phyloP scores from a whole-genome alignment of 2,888 invertebrate species.

The Chouioia cunea region DNA sequence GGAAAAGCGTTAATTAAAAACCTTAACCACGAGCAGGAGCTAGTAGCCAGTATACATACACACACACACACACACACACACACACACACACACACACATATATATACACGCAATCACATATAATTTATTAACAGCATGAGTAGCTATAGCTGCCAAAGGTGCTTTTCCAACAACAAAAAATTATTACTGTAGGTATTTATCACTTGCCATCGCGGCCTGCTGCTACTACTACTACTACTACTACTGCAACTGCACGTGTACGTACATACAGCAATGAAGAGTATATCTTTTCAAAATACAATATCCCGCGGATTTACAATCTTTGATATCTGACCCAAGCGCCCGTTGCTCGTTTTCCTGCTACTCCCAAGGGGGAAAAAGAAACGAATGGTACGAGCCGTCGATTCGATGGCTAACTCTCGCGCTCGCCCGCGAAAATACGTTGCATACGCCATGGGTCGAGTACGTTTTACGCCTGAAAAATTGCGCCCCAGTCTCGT shows the following conservation, averaged over 20 bases:
- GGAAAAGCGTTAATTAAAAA: slow-evolving; percentile 27
- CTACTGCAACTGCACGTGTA: too few species aligned
- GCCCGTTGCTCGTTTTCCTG: not conserved
- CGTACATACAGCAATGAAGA: slow-evolving; percentile 6
- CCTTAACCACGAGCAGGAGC: slow-evolving; percentile 12
- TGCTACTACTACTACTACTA: not conserved
- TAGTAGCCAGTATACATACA: too few species aligned
- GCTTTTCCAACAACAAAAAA: slow-evolving; percentile 27
- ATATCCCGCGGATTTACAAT: slow-evolving; percentile 38
- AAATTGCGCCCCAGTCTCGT: too few species aligned
- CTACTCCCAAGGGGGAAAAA: slow-evolving; percentile 20
- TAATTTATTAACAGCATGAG: slow-evolving; percentile 35
- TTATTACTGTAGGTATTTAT: slow-evolving; percentile 35
- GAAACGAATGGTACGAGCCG: slow-evolving; percentile 30
- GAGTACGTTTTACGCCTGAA: too few species aligned
- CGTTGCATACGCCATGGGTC: not conserved
- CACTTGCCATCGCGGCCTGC: not conserved
- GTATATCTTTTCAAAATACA: slow-evolving; percentile 34
- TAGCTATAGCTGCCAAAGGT: slow-evolving; percentile 1
- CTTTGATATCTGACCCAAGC: slow-evolving; percentile 27
- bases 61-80: slow-evolving; percentile 1
- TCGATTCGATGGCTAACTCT: slow-evolving; percentile 7
- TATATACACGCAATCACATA: not conserved
- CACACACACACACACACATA: not conserved
- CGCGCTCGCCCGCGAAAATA: not conserved